A percentile compares a stretch with the other conserved stretches of the same genome.
These are phyloP conservation scores for Papilio helenus DNA, from an alignment of 1,140 invertebrate species.

Conservation along the genomic window DNA sequence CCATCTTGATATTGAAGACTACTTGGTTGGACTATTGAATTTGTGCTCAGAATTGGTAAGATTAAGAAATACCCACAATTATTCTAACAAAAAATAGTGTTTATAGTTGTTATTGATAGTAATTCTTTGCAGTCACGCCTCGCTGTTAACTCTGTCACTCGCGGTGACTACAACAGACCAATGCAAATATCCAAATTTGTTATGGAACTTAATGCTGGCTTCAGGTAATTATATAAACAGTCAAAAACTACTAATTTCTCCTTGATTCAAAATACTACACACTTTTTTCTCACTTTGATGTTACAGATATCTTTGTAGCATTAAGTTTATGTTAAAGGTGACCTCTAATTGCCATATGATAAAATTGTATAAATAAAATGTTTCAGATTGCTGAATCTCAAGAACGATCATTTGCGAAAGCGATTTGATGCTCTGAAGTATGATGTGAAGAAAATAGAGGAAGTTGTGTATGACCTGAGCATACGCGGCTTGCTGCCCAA, in stretches of 20 bases:
- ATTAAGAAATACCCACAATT: slow-evolving; percentile 34
- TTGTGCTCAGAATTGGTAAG: slow-evolving; percentile 92
- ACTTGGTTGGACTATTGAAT: slow-evolving; percentile 91
- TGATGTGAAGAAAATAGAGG: slow-evolving; percentile 97
- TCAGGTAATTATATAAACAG: slow-evolving; percentile 81
- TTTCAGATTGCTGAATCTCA: slow-evolving; percentile 91
- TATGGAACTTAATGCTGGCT: slow-evolving; percentile 93
- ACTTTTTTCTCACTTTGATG: not conserved
- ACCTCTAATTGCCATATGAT: not conserved
- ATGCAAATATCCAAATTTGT: slow-evolving; percentile 93
- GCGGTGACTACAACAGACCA: slow-evolving; percentile 91
- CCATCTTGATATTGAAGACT: slow-evolving; percentile 96
- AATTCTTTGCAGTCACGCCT: slow-evolving; percentile 86
- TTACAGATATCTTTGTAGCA: not conserved
- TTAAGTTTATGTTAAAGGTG: not conserved
- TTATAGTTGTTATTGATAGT: not conserved
- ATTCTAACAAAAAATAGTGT: slow-evolving; percentile 22
- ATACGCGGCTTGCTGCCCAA: slow-evolving; percentile 90
- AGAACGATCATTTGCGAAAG: slow-evolving; percentile 95
- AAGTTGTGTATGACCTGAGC: slow-evolving; percentile 96
- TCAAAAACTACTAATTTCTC: not conserved
- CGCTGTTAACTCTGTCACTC: slow-evolving; percentile 94
- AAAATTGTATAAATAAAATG: slow-evolving; percentile 27
- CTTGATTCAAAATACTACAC: too few species aligned
- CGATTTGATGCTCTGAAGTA: slow-evolving; percentile 96